A percentile compares a stretch with the other conserved stretches of the same genome.
Conservation (phyloP, 2,797 vertebrate species). For the Tadarida brasiliensis region DNA sequence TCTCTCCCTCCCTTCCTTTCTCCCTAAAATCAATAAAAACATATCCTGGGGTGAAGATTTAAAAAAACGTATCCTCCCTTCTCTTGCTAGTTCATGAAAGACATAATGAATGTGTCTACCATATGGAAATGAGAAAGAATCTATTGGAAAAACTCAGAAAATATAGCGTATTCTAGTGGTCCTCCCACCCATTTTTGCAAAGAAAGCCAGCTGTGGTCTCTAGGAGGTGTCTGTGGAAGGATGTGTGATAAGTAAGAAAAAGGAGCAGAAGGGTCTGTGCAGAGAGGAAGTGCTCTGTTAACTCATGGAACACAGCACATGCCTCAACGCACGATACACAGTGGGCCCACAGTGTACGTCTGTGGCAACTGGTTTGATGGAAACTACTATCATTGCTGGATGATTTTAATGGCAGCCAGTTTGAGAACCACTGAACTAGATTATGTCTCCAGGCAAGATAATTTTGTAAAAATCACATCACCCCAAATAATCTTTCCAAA, state of each 20-base stretch:
- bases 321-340: background rate
- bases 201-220: background rate
- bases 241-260: background rate
- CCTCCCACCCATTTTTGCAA: background rate
- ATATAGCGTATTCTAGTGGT: background rate
- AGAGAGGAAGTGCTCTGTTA: background rate
- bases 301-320: background rate
- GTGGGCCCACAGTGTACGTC: background rate
- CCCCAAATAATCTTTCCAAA: background rate
- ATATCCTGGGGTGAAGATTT: slow-evolving; percentile 27
- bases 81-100: slow-evolving; percentile 83
- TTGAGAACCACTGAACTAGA: background rate
- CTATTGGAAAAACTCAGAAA: slow-evolving; percentile 75
- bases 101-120: slow-evolving; percentile 82
- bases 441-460: background rate
- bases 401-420: background rate
- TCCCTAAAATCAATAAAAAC: background rate
- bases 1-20: background rate
- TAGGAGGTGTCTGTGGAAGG: background rate
- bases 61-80: slow-evolving; percentile 79
- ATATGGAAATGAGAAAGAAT: slow-evolving; percentile 75
- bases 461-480: background rate
- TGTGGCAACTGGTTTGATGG: fast-evolving
- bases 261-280: background rate
- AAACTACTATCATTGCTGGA: no score